Percentiles rank a stretch among this genome's conserved stretches.
phyloP scores from a whole-genome alignment of 2,113 vertebrate species.

The Callaeas wilsoni region DNA sequence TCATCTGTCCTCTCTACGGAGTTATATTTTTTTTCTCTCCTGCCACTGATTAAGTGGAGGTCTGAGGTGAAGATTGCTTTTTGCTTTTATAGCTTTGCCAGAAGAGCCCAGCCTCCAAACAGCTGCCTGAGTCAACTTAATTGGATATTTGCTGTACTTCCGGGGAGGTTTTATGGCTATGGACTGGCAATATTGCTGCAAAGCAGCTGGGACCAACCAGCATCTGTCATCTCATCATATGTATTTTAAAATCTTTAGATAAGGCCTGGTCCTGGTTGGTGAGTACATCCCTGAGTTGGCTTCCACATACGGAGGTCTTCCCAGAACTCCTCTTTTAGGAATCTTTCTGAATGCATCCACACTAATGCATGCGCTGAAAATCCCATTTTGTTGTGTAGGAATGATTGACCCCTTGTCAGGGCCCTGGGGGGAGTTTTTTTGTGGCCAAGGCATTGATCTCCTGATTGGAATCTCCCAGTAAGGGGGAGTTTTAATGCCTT shows the following conservation, averaged over 20 bases:
- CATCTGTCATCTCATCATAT: not conserved
- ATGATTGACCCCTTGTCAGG: not conserved
- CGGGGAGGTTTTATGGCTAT: constrained; percentile 28
- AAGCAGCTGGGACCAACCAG: not conserved
- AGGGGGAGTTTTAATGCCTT: not conserved
- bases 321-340: not conserved
- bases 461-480: not conserved
- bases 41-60: constrained; percentile 1
- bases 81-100: constrained; percentile 37
- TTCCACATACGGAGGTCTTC: not conserved
- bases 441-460: not conserved
- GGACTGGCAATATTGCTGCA: not conserved
- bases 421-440: not conserved
- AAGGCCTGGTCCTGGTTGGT: not conserved
- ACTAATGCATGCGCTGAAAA: not conserved
- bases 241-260: not conserved
- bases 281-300: not conserved
- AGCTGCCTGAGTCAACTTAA: constrained; percentile 32
- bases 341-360: not conserved
- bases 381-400: not conserved
- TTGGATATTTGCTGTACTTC: not conserved
- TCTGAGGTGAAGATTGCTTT: constrained; percentile 19
- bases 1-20: not conserved
- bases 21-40: not conserved
- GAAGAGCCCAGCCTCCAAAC: constrained; percentile 15